Conservation (phyloP, 2,888 invertebrate species). For the Acronicta aceris region DNA sequence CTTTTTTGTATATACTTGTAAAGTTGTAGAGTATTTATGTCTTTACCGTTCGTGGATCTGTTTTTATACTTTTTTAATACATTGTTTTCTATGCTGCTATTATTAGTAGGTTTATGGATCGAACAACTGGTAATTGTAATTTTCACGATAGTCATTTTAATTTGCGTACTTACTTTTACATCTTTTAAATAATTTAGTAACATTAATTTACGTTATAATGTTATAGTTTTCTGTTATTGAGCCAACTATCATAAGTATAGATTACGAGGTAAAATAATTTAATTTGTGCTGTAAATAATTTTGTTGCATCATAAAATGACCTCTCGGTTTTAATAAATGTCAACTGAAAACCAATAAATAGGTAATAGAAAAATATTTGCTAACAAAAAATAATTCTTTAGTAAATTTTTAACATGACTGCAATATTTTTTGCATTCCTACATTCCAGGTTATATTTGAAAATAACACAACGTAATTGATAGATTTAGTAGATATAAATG, state of each 20-base stretch:
- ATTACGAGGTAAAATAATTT: constrained; percentile 37
- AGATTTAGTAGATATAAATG: constrained; percentile 61
- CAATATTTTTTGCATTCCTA: constrained; percentile 51
- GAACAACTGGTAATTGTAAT: constrained; percentile 62
- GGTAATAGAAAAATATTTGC: constrained; percentile 3
- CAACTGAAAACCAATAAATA: constrained; percentile 14
- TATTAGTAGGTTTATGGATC: constrained; percentile 57
- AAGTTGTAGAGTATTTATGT: constrained; percentile 81
- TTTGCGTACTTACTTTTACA: constrained; percentile 55
- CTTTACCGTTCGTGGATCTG: constrained; percentile 78
- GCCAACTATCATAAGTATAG: constrained; percentile 52
- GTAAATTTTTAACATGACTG: constrained; percentile 32
- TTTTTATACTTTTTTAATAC: constrained; percentile 74
- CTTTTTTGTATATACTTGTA: constrained; percentile 86
- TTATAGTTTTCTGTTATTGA: constrained; percentile 58
- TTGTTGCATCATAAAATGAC: constrained; percentile 16
- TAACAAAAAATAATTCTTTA: constrained; percentile 25
- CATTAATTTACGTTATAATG: constrained; percentile 47
- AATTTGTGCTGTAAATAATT: constrained; percentile 33
- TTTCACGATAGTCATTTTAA: constrained; percentile 52
- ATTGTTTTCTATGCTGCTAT: constrained; percentile 47
- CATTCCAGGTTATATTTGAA: constrained; percentile 64
- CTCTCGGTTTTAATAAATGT: constrained; percentile 18
- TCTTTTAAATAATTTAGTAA: constrained; percentile 46
- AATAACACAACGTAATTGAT: constrained; percentile 49